Percentiles rank a stretch among this genome's conserved stretches.
phyloP scores from a whole-genome alignment of 2,113 vertebrate species.

The Hippocampus barbouri region DNA sequence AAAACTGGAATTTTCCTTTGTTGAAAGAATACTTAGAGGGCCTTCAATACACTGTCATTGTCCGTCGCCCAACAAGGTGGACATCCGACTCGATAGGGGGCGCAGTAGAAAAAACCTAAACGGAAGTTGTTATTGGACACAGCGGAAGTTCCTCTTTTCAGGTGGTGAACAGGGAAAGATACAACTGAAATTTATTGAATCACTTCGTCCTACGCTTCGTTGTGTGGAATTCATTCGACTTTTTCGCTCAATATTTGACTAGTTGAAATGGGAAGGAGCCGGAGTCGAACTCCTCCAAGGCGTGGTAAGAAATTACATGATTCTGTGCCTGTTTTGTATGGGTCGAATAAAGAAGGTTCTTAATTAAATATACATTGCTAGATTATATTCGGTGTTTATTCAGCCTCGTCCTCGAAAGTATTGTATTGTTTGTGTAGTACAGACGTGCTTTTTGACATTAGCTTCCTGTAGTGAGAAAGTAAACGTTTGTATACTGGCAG shows the following conservation, averaged over 20 bases:
- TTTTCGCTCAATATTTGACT: neutral
- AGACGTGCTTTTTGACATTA: neutral
- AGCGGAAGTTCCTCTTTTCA: neutral
- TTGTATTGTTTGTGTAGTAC: neutral
- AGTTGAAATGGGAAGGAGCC: conserved; percentile 67
- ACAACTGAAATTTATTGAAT: neutral
- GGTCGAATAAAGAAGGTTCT: neutral
- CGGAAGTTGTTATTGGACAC: conserved; percentile 12
- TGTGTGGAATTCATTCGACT: too few relatives aligned
- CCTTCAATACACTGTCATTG: neutral
- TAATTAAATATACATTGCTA: neutral
- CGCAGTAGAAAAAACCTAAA: neutral
- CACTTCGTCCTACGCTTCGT: neutral
- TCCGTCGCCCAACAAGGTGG: neutral
- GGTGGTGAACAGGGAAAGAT: neutral
- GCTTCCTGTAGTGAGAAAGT: neutral
- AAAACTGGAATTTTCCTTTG: too few relatives aligned
- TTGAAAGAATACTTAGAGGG: neutral
- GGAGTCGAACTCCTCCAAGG: conserved; percentile 68
- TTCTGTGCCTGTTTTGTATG: neutral
- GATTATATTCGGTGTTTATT: neutral
- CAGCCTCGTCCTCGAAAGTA: neutral
- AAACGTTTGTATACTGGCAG: neutral
- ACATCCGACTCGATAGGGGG: conserved; percentile 18
- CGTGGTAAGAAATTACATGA: conserved; percentile 59